phyloP scores from a whole-genome alignment of 2,797 vertebrate species.

The Hippocampus kuda region DNA sequence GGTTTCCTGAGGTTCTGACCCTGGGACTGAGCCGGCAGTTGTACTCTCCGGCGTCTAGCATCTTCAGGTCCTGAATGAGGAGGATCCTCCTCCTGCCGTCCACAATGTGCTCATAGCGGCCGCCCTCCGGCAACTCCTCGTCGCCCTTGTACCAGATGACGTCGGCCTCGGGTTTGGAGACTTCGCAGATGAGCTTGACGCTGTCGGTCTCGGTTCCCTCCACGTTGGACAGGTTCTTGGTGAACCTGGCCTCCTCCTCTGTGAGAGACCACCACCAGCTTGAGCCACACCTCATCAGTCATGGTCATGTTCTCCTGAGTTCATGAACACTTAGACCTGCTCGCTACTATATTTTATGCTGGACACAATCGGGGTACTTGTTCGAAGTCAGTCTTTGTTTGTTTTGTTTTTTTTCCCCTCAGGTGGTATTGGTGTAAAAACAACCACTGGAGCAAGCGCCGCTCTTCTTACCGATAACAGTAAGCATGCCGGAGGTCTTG shows the following conservation, averaged over 20 bases:
- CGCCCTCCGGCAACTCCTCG: conserved; percentile 84
- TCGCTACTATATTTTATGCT: background rate
- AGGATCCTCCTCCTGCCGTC: conserved; percentile 89
- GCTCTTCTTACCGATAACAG: conserved; percentile 79
- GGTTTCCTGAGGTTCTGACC: conserved; percentile 75
- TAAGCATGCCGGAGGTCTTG: conserved; percentile 87
- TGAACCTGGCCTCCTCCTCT: conserved; percentile 93
- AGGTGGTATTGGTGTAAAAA: background rate
- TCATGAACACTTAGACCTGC: too few relatives aligned
- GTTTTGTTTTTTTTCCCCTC: background rate
- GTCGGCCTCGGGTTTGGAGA: conserved; percentile 87
- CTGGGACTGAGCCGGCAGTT: conserved; percentile 79
- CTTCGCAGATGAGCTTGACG: conserved; percentile 87
- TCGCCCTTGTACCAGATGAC: conserved; percentile 89
- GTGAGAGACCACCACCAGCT: conserved; percentile 11
- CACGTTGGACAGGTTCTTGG: conserved; percentile 85
- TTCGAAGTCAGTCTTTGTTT: too few relatives aligned
- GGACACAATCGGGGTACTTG: too few relatives aligned
- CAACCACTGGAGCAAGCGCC: background rate
- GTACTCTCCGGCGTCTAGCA: conserved; percentile 79
- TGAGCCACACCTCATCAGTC: background rate
- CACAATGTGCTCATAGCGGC: conserved; percentile 80
- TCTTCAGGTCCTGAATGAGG: conserved; percentile 75
- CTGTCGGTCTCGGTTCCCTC: conserved; percentile 90
- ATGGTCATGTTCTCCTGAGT: background rate